phyloP scores from a whole-genome alignment of 2,797 vertebrate species.

The Rhynchonycteris naso region DNA sequence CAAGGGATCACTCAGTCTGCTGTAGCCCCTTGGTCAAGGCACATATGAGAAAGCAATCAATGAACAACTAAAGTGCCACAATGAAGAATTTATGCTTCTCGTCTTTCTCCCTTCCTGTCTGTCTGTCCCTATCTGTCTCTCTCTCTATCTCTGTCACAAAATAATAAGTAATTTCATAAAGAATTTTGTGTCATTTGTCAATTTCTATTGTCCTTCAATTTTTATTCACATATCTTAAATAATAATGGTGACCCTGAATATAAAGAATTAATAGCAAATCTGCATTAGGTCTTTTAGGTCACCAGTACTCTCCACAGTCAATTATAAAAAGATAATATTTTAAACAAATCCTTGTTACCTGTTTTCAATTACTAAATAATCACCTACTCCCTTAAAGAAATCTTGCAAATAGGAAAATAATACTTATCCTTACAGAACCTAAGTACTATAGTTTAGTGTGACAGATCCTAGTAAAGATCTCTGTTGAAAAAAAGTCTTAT shows the following conservation, averaged over 20 bases:
- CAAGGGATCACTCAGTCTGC: too few species aligned
- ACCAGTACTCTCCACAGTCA: not conserved
- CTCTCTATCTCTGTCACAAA: too few species aligned
- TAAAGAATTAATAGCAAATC: not conserved
- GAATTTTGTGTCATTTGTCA: constrained; percentile 8
- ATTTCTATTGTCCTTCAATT: not conserved
- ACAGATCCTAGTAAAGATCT: not conserved
- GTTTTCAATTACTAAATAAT: constrained; percentile 26
- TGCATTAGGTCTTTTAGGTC: not conserved
- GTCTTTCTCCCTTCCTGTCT: too few species aligned
- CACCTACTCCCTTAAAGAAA: not conserved
- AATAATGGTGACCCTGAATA: not conserved
- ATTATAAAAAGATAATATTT: constrained; percentile 22
- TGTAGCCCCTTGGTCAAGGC: too few species aligned
- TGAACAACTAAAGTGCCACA: too few species aligned
- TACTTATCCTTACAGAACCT: not conserved
- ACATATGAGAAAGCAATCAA: too few species aligned
- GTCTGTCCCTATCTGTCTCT: too few species aligned
- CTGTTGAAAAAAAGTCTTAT: not conserved
- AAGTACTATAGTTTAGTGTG: not conserved
- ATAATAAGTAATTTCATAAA: too few species aligned
- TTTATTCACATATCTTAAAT: constrained; percentile 27
- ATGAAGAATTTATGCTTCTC: too few species aligned
- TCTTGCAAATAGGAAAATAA: not conserved
- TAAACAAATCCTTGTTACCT: constrained; percentile 6